Evolutionary conservation across 2,888 invertebrate genomes (phyloP).

Genomic region (Octonoba sinensis): DNA sequence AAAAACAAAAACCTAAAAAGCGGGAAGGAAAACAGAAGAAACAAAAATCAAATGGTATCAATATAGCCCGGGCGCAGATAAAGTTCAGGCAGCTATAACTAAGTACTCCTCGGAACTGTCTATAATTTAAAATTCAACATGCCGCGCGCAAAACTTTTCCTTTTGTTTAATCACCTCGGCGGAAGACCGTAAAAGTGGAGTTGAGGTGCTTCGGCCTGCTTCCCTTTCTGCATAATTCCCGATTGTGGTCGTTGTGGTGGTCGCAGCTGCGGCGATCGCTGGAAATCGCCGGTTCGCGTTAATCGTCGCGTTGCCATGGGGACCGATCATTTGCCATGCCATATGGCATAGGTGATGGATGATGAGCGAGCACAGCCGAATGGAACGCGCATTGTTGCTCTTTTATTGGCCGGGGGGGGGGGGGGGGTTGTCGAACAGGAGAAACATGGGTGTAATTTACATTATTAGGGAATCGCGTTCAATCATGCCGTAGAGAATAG

Average conservation of each 20-base stretch:
- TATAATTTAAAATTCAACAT: slow-evolving; percentile 64
- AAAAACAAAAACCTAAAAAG: too few relatives aligned
- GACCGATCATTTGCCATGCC: slow-evolving; percentile 51
- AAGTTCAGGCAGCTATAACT: too few relatives aligned
- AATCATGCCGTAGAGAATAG: too few relatives aligned
- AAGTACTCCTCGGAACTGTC: slow-evolving; percentile 55
- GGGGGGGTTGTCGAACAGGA: neutral
- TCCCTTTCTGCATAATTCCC: slow-evolving; percentile 38
- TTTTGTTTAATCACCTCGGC: slow-evolving; percentile 40
- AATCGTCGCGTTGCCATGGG: slow-evolving; percentile 43
- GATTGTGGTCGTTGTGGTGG: slow-evolving; percentile 9
- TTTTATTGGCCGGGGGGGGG: slow-evolving; percentile 37
- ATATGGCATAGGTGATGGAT: slow-evolving; percentile 46
- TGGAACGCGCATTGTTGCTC: slow-evolving; percentile 25
- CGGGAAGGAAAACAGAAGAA: too few relatives aligned
- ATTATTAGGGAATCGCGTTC: slow-evolving; percentile 40
- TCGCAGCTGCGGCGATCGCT: neutral
- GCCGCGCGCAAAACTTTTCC: too few relatives aligned
- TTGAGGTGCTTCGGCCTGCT: slow-evolving; percentile 18
- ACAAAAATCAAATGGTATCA: too few relatives aligned
- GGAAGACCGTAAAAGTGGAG: slow-evolving; percentile 26
- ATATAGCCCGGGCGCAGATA: too few relatives aligned
- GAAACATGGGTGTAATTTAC: slow-evolving; percentile 36
- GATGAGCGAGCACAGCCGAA: slow-evolving; percentile 17
- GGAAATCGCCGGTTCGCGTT: slow-evolving; percentile 46